Evolutionary conservation across 2,113 vertebrate species (phyloP), one percentile per base, ranked within the genome.

Genomic region (Erpornis zantholeuca): DNA sequence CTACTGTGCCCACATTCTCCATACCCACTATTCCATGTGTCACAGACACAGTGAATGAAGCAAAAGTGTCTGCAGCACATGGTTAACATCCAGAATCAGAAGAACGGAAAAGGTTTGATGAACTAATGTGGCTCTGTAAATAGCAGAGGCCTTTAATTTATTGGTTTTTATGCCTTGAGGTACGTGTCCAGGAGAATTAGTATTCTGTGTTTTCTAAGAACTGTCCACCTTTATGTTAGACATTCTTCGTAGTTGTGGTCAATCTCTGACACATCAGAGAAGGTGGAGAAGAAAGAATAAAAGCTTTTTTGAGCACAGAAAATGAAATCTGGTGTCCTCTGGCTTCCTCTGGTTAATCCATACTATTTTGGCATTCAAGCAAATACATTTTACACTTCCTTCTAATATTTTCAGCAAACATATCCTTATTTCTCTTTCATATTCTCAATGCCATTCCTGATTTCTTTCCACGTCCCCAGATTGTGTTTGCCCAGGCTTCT

Each of bases 1-100:
- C 20, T 80, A 3, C 47, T 72, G 31, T 76, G 40, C 1, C 13
- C 25, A 9, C 7, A 2, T 76, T 69, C 45, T 72, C 36, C 28
- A 24, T 17, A 56, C 17, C 38, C 49, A 64, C 5, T 4, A 38
- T n/a, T 24, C 0, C 0, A 21, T 6, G 10, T 82, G 45, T 79
- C 25, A 28, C 28, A 64, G 12, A 11, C 31, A 27, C 38, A 44
- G n/a, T 14, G 61, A 79, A 38, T 47, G 61, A 78, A 54, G 18
- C 52, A 73, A 69, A 71, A 64, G 38, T 57, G 38, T 42, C 52
- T 86, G 64, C 82, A 76, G 31, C 11, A 36, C 33, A 20, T 18
- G 33, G 56, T 75, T 78, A 78, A 47, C 57, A 64, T 56, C 28
- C n/a, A 57, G 45, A 69, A 61, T 56, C 45, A 76, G 52, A 17